A percentile compares a stretch with the other conserved stretches of the same genome.
Evolutionary conservation across 2,113 vertebrate genomes (phyloP).

Genomic region (Serilophus lunatus): DNA sequence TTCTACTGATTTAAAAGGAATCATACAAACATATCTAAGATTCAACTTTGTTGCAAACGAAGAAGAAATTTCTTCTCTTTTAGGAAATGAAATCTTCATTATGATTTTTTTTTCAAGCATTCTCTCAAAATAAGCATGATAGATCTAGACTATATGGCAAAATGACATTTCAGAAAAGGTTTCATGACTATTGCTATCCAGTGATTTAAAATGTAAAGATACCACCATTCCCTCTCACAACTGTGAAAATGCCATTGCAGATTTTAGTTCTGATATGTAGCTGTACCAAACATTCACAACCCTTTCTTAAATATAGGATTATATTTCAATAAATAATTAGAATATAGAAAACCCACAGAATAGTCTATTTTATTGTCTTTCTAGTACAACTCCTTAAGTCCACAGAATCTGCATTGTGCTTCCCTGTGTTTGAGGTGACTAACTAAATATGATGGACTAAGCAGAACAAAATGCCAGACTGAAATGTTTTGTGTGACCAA

Average conservation of each 20-base stretch:
- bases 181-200: background rate
- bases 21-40: background rate
- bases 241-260: background rate
- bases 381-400: background rate
- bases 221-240: background rate
- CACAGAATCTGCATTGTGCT: background rate
- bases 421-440: background rate
- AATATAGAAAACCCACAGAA: background rate
- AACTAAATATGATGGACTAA: background rate
- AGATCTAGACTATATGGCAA: background rate
- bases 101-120: rapidly evolving
- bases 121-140: background rate
- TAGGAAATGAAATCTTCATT: background rate
- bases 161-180: background rate
- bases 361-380: background rate
- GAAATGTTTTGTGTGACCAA: background rate
- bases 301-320: background rate
- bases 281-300: background rate
- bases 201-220: background rate
- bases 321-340: background rate
- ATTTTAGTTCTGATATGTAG: background rate
- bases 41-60: background rate
- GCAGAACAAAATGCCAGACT: background rate
- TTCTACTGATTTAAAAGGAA: background rate
- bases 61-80: background rate